A percentile compares a stretch with the other conserved stretches of the same genome.
Evolutionary conservation across 2,888 invertebrate species (phyloP).

Genomic region (Augochlorella aurata): DNA sequence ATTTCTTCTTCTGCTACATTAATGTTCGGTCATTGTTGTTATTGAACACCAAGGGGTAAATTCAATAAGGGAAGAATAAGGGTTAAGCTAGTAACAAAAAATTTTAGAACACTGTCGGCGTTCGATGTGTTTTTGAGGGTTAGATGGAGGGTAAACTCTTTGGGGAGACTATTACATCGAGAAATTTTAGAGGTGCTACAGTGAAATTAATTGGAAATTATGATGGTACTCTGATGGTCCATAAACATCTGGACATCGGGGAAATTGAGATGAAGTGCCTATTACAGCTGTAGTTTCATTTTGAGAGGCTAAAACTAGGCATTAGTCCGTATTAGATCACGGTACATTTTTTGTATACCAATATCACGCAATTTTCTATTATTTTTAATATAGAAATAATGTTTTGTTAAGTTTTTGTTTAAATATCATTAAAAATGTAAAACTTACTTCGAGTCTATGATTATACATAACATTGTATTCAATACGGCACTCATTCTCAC

Average conservation of each 20-base stretch:
- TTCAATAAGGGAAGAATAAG: neutral
- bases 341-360: too few species aligned
- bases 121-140: neutral
- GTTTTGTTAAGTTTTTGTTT: too few species aligned
- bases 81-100: neutral
- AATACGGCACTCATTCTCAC: too few species aligned
- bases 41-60: neutral
- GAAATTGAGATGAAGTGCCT: neutral
- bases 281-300: neutral
- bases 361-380: too few species aligned
- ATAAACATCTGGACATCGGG: neutral
- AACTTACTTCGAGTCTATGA: too few species aligned
- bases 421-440: too few species aligned
- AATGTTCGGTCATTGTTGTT: neutral
- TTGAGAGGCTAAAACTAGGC: too few species aligned
- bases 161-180: neutral
- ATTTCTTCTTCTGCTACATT: neutral
- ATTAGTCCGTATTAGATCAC: too few species aligned
- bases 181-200: neutral
- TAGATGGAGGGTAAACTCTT: neutral
- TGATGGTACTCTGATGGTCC: neutral
- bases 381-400: too few species aligned
- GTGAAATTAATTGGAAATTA: neutral
- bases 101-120: neutral
- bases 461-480: too few species aligned